A percentile compares a stretch with the other conserved stretches of the same genome.
These are phyloP conservation scores for Euwallacea fornicatus DNA, from an alignment of 1,140 invertebrate genomes.

Conservation along the genomic window DNA sequence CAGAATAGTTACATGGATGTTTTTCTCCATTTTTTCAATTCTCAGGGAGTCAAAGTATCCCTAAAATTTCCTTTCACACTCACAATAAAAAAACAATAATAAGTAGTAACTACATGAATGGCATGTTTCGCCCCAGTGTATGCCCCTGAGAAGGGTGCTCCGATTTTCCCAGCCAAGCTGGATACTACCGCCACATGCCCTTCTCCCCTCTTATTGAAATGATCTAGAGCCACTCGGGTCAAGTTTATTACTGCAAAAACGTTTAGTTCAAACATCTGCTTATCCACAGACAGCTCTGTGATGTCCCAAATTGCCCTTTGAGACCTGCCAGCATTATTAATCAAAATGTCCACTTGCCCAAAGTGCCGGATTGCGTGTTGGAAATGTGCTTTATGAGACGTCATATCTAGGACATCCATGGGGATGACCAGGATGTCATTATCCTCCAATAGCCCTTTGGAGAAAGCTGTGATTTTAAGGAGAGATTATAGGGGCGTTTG, in stretches of 20 bases:
- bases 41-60: conserved; percentile 71
- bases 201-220: conserved; percentile 62
- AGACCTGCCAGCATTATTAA: conserved; percentile 81
- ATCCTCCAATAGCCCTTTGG: conserved; percentile 57
- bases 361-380: conserved; percentile 71
- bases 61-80: conserved; percentile 53
- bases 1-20: conserved; percentile 69
- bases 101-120: conserved; percentile 9
- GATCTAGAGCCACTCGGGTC: conserved; percentile 65
- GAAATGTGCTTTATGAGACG: conserved; percentile 65
- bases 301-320: conserved; percentile 78
- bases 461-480: conserved; percentile 44
- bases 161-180: conserved; percentile 70
- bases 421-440: conserved; percentile 70
- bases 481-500: not conserved
- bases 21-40: conserved; percentile 63
- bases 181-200: conserved; percentile 76
- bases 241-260: conserved; percentile 77
- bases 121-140: conserved; percentile 83
- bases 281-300: conserved; percentile 75
- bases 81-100: not conserved
- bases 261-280: conserved; percentile 79
- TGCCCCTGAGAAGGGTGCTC: conserved; percentile 71
- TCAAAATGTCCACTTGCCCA: conserved; percentile 72
- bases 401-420: conserved; percentile 69